These are phyloP conservation scores for Luffia ferchaultella DNA, from an alignment of 2,888 invertebrate genomes.

Conservation along the genomic window DNA sequence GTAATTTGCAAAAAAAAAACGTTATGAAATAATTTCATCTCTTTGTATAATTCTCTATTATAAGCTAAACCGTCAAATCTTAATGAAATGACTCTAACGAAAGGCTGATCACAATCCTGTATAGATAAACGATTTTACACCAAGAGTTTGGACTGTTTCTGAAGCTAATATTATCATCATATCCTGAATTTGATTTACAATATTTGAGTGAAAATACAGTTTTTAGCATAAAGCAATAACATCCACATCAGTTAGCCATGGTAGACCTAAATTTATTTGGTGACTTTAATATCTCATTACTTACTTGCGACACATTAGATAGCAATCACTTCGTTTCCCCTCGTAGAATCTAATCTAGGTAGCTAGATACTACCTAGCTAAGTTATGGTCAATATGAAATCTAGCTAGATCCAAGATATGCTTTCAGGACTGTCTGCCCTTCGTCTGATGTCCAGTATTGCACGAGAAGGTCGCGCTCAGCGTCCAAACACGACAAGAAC, in stretches of 20 bases:
- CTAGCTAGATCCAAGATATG: not conserved
- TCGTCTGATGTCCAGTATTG: conserved; percentile 79
- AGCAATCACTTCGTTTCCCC: not conserved
- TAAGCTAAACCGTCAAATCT: not conserved
- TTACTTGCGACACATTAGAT: not conserved
- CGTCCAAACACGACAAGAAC: conserved; percentile 70
- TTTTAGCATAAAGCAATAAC: not conserved
- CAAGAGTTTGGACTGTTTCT: not conserved
- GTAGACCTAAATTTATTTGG: not conserved
- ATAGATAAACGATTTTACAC: not conserved
- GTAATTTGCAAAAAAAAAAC: not conserved
- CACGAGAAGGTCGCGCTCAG: conserved; percentile 72
- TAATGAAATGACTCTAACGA: not conserved
- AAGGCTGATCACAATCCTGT: not conserved
- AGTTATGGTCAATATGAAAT: not conserved
- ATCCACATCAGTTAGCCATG: not conserved
- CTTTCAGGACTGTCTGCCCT: conserved; percentile 57
- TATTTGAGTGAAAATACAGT: not conserved
- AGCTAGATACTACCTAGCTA: not conserved
- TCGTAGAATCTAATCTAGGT: not conserved
- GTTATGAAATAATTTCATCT: not conserved
- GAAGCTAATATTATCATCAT: not conserved
- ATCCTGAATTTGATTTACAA: no score
- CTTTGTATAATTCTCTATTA: not conserved
- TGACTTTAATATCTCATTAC: not conserved